Conservation (phyloP, 2,113 vertebrate genomes). For the western clawed frog (Xenopus tropicalis) region DNA sequence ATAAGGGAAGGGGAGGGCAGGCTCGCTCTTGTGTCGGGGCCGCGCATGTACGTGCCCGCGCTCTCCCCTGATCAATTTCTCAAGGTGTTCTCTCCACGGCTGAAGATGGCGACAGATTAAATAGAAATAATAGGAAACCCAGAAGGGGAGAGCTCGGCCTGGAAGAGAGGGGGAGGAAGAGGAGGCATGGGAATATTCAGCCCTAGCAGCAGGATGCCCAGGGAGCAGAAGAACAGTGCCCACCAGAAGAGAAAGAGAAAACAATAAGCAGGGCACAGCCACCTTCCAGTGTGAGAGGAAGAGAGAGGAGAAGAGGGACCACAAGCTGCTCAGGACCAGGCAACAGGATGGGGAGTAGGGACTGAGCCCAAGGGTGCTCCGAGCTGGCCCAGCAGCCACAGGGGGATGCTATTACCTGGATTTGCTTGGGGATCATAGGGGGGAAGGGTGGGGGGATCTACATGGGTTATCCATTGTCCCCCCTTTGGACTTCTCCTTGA, state of each 20-base stretch:
- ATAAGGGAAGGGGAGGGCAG: conserved; percentile 46
- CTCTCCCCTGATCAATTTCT: conserved; percentile 61
- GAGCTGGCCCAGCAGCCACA: neutral
- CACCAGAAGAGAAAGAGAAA: conserved; percentile 58
- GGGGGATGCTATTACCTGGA: conserved; percentile 43
- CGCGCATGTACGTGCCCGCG: conserved; percentile 49
- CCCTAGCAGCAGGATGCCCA: conserved; percentile 52
- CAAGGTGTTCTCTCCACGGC: conserved; percentile 71
- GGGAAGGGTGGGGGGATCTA: conserved; percentile 39
- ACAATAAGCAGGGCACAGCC: conserved; percentile 39
- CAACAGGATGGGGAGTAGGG: conserved; percentile 22
- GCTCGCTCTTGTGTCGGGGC: conserved; percentile 53
- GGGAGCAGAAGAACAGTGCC: conserved; percentile 53
- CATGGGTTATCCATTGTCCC: conserved; percentile 32
- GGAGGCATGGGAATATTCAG: conserved; percentile 38
- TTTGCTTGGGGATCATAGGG: conserved; percentile 46
- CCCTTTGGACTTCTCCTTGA: conserved; percentile 41
- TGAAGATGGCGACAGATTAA: conserved; percentile 77
- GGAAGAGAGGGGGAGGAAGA: conserved; percentile 33
- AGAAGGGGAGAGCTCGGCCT: conserved; percentile 55
- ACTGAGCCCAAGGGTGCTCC: conserved; percentile 9
- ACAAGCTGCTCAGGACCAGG: neutral
- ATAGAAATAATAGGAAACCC: conserved; percentile 37
- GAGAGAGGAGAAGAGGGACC: neutral
- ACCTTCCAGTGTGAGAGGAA: neutral